phyloP scores from a whole-genome alignment of 1,140 invertebrate genomes.

The Fopius arisanus region DNA sequence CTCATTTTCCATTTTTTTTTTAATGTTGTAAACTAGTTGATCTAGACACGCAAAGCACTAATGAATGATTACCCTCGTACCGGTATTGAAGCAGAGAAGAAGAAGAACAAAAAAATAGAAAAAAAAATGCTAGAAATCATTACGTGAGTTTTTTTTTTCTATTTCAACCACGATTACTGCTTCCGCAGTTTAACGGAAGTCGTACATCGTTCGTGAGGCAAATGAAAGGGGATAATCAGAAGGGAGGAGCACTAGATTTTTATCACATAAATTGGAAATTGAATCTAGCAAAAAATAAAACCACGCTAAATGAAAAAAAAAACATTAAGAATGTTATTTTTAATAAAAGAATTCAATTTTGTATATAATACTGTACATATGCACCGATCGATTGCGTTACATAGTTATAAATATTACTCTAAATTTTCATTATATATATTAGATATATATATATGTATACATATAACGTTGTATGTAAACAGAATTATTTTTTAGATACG shows the following conservation, averaged over 20 bases:
- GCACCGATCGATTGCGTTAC: slow-evolving; percentile 53
- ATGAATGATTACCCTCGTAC: neutral
- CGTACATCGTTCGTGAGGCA: neutral
- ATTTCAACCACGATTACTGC: slow-evolving; percentile 3
- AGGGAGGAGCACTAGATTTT: slow-evolving; percentile 36
- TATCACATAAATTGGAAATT: slow-evolving; percentile 40
- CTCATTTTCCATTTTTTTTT: neutral
- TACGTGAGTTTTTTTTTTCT: slow-evolving; percentile 21
- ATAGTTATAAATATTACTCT: slow-evolving; percentile 18
- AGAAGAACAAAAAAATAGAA: neutral
- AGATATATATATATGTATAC: slow-evolving; percentile 34
- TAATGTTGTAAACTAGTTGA: neutral
- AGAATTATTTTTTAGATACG: slow-evolving; percentile 22
- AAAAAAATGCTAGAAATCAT: neutral
- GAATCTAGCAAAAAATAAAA: slow-evolving; percentile 2
- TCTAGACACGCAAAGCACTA: neutral
- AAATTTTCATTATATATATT: slow-evolving; percentile 36
- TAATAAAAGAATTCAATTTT: slow-evolving; percentile 31
- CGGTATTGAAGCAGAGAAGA: neutral
- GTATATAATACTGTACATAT: slow-evolving; percentile 56
- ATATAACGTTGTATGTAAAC: slow-evolving; percentile 30
- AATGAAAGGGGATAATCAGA: slow-evolving; percentile 11
- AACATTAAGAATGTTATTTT: neutral
- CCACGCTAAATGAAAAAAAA: neutral
- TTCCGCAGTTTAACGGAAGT: slow-evolving; percentile 2